Percentiles rank a stretch among this genome's conserved stretches.
phyloP scores from a whole-genome alignment of 2,113 vertebrate genomes.

The Nothoprocta perdicaria region DNA sequence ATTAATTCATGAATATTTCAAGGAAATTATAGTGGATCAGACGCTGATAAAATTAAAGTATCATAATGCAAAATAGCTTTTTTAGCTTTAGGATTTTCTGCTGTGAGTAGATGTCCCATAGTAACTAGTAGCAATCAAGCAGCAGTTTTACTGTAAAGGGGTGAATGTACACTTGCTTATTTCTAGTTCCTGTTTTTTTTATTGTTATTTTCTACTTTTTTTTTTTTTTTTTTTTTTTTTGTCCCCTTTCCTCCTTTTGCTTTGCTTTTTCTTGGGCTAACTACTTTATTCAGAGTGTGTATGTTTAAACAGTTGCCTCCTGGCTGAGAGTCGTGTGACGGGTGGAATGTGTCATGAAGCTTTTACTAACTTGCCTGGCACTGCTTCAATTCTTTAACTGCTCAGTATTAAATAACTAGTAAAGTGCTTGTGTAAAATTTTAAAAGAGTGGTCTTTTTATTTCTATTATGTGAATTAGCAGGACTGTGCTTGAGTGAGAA shows the following conservation, averaged over 20 bases:
- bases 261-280: neutral
- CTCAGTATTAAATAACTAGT: neutral
- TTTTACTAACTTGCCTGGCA: neutral
- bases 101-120: neutral
- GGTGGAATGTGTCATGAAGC: neutral
- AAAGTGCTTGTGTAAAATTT: neutral
- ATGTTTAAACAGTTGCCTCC: neutral
- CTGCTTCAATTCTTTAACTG: neutral
- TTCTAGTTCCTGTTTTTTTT: neutral
- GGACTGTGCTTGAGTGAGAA: neutral
- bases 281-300: rapidly evolving
- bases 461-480: neutral
- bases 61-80: neutral
- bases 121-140: too few species aligned
- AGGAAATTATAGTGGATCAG: neutral
- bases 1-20: neutral
- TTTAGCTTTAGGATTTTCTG: neutral
- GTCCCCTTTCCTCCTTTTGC: neutral
- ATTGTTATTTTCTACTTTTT: neutral
- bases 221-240: neutral
- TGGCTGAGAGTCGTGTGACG: rapidly evolving
- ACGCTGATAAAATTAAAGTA: neutral
- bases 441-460: neutral
- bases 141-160: neutral
- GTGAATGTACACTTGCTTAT: neutral